A percentile compares a stretch with the other conserved stretches of the same genome.
Conservation (phyloP, 2,797 vertebrate genomes). For the Australoheros facetus region DNA sequence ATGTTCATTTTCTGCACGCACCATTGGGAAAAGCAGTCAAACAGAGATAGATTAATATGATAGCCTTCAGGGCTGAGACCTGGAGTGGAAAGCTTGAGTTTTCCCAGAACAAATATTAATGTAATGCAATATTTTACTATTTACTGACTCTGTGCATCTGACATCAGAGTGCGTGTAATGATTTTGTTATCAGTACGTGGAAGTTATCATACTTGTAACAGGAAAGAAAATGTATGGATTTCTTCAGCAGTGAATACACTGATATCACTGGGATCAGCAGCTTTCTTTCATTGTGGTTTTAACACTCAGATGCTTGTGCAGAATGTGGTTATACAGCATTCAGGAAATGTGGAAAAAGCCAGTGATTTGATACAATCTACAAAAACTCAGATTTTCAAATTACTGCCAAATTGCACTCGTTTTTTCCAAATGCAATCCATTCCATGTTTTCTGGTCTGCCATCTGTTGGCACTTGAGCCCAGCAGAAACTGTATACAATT, state of each 20-base stretch:
- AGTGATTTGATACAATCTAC: neutral
- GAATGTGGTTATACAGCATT: neutral
- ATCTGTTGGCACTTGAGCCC: neutral
- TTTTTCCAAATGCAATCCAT: neutral
- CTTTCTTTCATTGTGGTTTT: neutral
- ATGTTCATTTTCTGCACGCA: slow-evolving; percentile 56
- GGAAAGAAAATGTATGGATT: neutral
- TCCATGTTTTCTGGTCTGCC: neutral
- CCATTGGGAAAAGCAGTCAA: slow-evolving; percentile 43
- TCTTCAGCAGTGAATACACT: neutral
- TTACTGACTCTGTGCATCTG: neutral
- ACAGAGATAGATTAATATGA: slow-evolving; percentile 53
- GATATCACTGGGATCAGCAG: neutral
- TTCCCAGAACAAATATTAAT: slow-evolving; percentile 23
- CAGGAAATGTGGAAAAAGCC: neutral
- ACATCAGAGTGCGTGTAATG: neutral
- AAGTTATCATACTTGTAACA: slow-evolving; percentile 2
- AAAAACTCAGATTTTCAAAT: neutral
- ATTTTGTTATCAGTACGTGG: neutral
- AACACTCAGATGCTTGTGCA: neutral
- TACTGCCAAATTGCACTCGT: neutral
- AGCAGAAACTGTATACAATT: neutral
- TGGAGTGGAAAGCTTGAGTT: neutral
- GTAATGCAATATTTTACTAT: neutral
- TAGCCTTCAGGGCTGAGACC: slow-evolving; percentile 12